Evolutionary conservation across 2,888 invertebrate species (phyloP), one percentile per base, ranked within the genome.

Genomic region (Volucella inanis): DNA sequence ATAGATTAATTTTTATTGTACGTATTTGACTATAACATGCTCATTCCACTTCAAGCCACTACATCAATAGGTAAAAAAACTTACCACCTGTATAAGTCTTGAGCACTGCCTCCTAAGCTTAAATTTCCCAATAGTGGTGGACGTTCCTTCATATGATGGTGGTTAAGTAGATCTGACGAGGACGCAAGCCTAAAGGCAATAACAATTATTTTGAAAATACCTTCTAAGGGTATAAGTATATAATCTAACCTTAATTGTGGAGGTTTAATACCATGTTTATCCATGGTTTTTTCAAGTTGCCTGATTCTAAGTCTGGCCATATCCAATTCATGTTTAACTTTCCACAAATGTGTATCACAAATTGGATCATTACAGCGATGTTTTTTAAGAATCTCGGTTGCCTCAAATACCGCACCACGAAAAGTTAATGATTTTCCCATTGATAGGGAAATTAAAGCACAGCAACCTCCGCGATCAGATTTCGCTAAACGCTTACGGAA

Each of bases 381-480:
- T 89, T 95, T 94, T 88, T 94, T 94, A 54, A 96, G 92, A 84
- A 96, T 94, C 89, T 96, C 96, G 89, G 96, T 95, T 10, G 96
- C 96, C 90, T 96, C 96, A 89, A 93, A 95, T 4, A 96, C 96
- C 8, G 96, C 96, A 3, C 96, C 96, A 9, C 96, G 94, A 90
- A 96, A 98, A 88, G 96, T 96, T 89, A 97, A 91, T 62, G 96
- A 96, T 91, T 96, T 96, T 57, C 99, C 96, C 95, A 95, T 95
- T 22, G 95, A 95, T 14, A 99, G 93, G 88, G 98, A 98, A 88
- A 99, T 96, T 59, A 99, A 95, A 9, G 98, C 98, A 91, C 97
- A 98, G 91, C 98, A 98, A 50, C 98, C 97, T 79, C 97, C 97
- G 76, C 96, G 95, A 91, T 97, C 97, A 87, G 97, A 96, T 91